Evolutionary conservation across 2,888 invertebrate genomes (phyloP), one percentile per base, ranked within the genome.

Genomic region (Neoascia interrupta): DNA sequence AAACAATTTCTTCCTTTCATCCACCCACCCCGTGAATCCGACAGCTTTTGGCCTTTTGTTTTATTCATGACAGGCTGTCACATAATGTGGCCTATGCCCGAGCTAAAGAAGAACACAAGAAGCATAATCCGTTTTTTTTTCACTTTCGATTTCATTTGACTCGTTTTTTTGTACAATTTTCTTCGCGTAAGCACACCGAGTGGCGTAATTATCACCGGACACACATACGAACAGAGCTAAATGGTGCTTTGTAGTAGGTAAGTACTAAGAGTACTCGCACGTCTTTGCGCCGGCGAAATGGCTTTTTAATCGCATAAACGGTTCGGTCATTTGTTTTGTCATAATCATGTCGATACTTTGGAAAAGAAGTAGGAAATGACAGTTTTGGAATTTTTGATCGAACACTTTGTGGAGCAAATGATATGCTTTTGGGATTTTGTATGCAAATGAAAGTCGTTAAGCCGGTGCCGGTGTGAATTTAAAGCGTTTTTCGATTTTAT

Each of bases 61-160:
- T 79, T 73, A 79, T 79, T 72, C 79, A 79, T 79, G 66, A 66
- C 73, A 41, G 31, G 73, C 45, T 68, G 79, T 61, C 66, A 34
- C 43, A 26, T 51, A 23, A 69, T 53, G 60, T 74, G 75, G 56
- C 61, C 75, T 60, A 73, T 15, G 31, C 37, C 31, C 1, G 10
- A 15, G 34, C 18, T 6, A 31, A 63, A 41, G 56, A 64, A 58
- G 53, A 53, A 23, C 10, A 26, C 53, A 54, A 63, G 21, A 58
- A 43, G 26, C 63, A 60, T 66, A 72, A 72, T 72, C 34, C 53
- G 39, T 19, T 54, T 51, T 72, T 58, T 49, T 53, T 72, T 66
- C 66, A 68, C 79, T 79, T 79, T 79, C 72, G 66, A 72, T 76
- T 76, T 76, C 60, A 47, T 39, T 75, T 45, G 8, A 18, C 36